Evolutionary conservation across 2,888 invertebrate genomes (phyloP).

Genomic region (Acanthoscelides obtectus): DNA sequence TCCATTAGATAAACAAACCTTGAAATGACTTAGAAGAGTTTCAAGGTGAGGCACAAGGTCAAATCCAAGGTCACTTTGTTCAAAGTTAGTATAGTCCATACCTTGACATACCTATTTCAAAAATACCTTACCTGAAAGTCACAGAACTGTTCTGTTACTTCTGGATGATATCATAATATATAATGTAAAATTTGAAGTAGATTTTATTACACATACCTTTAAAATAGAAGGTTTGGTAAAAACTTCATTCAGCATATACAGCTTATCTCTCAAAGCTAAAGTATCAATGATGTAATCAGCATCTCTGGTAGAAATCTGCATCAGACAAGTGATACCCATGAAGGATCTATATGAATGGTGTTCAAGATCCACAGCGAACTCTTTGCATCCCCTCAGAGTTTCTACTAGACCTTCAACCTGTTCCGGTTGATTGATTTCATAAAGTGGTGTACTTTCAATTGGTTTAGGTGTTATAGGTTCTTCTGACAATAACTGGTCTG

Average conservation of each 20-base stretch:
- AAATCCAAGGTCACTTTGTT: too few relatives aligned
- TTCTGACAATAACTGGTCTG: conserved; percentile 47
- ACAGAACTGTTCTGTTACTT: too few relatives aligned
- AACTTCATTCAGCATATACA: conserved; percentile 78
- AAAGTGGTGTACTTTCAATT: conserved; percentile 61
- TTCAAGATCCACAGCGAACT: conserved; percentile 88
- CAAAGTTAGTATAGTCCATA: too few relatives aligned
- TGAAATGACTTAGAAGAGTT: too few relatives aligned
- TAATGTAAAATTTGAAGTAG: too few relatives aligned
- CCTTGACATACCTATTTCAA: too few relatives aligned
- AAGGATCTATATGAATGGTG: conserved; percentile 91
- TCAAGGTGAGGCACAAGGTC: too few relatives aligned
- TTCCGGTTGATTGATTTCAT: conserved; percentile 62
- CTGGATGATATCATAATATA: too few relatives aligned
- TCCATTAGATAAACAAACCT: too few relatives aligned
- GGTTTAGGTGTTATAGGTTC: conserved; percentile 47
- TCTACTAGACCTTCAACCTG: conserved; percentile 62
- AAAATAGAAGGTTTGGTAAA: conserved; percentile 86
- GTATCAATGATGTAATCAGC: conserved; percentile 89
- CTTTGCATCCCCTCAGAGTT: conserved; percentile 61
- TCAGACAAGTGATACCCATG: conserved; percentile 90
- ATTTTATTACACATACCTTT: conserved; percentile 65
- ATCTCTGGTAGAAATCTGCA: conserved; percentile 84
- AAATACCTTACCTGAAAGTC: too few relatives aligned
- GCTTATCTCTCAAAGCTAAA: conserved; percentile 72